Base-by-base conservation (phyloP, 2,888 invertebrate genomes). In the Prosopocoilus inquinatus region DNA sequence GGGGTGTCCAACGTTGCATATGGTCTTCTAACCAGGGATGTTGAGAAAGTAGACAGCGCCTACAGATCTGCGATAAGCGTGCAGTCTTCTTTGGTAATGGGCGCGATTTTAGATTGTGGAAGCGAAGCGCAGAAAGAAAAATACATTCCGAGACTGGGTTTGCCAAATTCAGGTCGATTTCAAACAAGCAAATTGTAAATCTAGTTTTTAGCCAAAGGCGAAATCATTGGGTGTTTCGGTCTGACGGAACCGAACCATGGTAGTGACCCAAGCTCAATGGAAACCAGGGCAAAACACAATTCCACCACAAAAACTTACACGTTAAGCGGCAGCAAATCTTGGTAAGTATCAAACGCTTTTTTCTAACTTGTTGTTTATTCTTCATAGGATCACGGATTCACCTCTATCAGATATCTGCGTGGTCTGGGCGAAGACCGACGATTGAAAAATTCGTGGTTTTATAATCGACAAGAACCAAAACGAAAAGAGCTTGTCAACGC, bases 161-260 rank as follows among this genome's bases (percentile, higher is more conserved):
- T 65, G 70, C 61, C 20, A 20, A 20, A 11, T 13, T 9, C 13
- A 43, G n/a, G n/a, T n/a, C n/a, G n/a, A 2, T 20, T 20, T 12
- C 12, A 16, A 16, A 9, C 13, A 49, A 13, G 12, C 47, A 9
- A 9, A 12, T 32, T 36, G 36, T 34, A 9, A 13, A 44, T 50
- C 51, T 52, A 57, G n/a, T 41, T 73, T 75, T 53, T 66, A 83
- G 92, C 91, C 0, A 85, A 82, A 70, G 96, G 96, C n/a, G 90
- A 95, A 68, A 70, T 89, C 38, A 83, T 92, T 53, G 96, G 92
- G 1, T 95, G 94, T 71, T 99, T 98, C 76, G 98, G 98, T 1
- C 79, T 99, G 59, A 99, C 99, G 0, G 99, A 99, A 78, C 98
- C 99, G 0, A 90, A 99, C 78, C 94, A 91, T 73, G 99, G 99